Percentiles rank a stretch among this genome's conserved stretches.
Evolutionary conservation across 2,113 vertebrate species (phyloP).

Genomic region (Hemibagrus wyckioides): DNA sequence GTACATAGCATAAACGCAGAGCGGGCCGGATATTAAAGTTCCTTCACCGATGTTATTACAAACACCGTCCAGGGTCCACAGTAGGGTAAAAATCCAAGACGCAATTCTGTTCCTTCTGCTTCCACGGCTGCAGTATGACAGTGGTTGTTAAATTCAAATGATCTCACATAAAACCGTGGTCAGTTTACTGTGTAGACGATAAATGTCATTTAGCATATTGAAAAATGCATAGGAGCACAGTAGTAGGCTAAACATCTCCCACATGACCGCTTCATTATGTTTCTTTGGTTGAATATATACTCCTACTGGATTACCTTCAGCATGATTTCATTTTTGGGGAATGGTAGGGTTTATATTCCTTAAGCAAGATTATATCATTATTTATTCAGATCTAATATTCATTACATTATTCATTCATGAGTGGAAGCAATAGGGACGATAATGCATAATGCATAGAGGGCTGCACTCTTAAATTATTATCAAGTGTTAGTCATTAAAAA

Average conservation of each 20-base stretch:
- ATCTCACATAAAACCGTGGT: constrained; percentile 5
- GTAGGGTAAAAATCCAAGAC: constrained; percentile 19
- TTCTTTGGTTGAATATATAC: neutral
- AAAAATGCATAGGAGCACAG: neutral
- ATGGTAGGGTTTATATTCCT: neutral
- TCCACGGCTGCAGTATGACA: neutral
- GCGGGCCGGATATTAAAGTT: constrained; percentile 26
- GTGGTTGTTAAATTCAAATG: neutral
- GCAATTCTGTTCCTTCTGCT: neutral
- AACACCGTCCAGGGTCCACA: neutral
- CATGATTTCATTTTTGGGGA: neutral
- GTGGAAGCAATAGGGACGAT: neutral
- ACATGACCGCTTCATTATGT: neutral
- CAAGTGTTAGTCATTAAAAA: constrained; percentile 21
- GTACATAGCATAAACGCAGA: constrained; percentile 7
- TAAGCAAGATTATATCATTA: constrained; percentile 18
- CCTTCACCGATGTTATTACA: constrained; percentile 32
- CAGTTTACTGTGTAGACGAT: neutral
- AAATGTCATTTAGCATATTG: neutral
- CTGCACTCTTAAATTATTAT: constrained; percentile 22
- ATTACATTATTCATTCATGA: constrained; percentile 17
- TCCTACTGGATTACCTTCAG: neutral
- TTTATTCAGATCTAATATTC: constrained; percentile 20
- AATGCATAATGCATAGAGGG: constrained; percentile 16
- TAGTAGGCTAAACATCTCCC: neutral